Base-by-base conservation (phyloP, 2,888 invertebrate species). In the Lypha dubia region DNA sequence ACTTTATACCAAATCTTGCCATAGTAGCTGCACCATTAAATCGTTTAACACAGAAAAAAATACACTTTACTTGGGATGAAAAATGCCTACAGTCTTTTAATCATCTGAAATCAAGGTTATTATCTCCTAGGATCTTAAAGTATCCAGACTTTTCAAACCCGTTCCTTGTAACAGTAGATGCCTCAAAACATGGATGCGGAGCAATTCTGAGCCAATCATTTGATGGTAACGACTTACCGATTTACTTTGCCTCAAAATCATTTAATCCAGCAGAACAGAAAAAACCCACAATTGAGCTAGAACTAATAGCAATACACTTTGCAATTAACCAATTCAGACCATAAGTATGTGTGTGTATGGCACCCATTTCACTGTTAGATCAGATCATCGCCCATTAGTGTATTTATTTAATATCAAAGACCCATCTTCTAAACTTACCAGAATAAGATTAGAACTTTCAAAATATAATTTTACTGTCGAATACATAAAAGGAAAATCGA, bases 241-340 rank as follows among this genome's bases (percentile, higher is more conserved):
- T 74, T 24, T 53, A 53, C 24, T 53, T 53, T 53, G 53, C 53
- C 13, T 53, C 53, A 22, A 53, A 53, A 53, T 32, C 73, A 13
- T 80, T 80, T 60, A 51, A 5, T 13, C 15, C 38, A 5, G n/a
- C 73, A 1, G 73, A 80, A 46, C 80, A 80, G 49, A 68, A 60
- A 22, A 80, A 80, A 20, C 56, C 60, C 6, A 65, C 51, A 32
- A 67, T 74, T 6, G 62, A 74, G 60, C 46, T 67, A 6, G 80
- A 74, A 41, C 53, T 74, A 7, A 22, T 63, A 17, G 70, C 70
- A n/a, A 79, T 77, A 15, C 49, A 77, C 9, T 79, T 79, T 60
- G 85, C 88, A 46, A 87, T 88, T 1, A 88, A 77, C 20, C 56
- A 82, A 85, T 68, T 86, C 86, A 2, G 28, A 28, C 3, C 28